Evolutionary conservation across 1,140 invertebrate species (phyloP), one percentile per base, ranked within the genome.

Genomic region (Aphelenchoides avenae): DNA sequence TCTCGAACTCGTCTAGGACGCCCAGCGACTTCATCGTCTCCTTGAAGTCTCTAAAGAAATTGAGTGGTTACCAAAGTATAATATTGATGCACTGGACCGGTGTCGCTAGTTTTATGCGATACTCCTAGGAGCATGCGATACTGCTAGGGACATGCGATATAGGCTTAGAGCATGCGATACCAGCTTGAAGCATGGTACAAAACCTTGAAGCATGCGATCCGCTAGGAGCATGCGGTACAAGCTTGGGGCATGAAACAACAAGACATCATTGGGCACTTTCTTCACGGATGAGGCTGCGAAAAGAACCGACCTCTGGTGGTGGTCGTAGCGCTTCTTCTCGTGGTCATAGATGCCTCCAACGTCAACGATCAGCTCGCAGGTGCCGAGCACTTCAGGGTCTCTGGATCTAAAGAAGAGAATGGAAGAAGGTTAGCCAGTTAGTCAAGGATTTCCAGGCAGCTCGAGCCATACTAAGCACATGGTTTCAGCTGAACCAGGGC

Each of bases 281-380:
- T 36, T 36, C 34, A 36, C 13, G 13, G 13, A 13, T 36, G 18
- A 36, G 18, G 34, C 18, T 18, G 13, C 13, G 34, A 13, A 36
- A 36, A 36, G 2, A 5, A 22, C n/a, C 18, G 81, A 82, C 79
- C 84, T 84, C 80, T 97, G 93, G 78, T 98, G 94, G 80, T 98
- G 94, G 80, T 98, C 94, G 80, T 87, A 98, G 68, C 87, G 82
- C 57, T 87, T 82, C 41, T 73, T 86, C 1, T 78, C 75, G 43
- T 85, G 85, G 81, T 96, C 84, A 80, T 87, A 98, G 15, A 85
- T 83, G 5, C 83, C 85, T n/a, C 94, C 94, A 26, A 98, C 92
- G 81, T 99, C 94, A 3, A 99, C 86, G 20, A 98, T 89, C 64
- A 97, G 86, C 75, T 95, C 89, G 81, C 91, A 96, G 4, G 83